These are phyloP conservation scores for Oxycera nigricornis DNA, from an alignment of 2,888 invertebrate genomes.

Conservation along the genomic window DNA sequence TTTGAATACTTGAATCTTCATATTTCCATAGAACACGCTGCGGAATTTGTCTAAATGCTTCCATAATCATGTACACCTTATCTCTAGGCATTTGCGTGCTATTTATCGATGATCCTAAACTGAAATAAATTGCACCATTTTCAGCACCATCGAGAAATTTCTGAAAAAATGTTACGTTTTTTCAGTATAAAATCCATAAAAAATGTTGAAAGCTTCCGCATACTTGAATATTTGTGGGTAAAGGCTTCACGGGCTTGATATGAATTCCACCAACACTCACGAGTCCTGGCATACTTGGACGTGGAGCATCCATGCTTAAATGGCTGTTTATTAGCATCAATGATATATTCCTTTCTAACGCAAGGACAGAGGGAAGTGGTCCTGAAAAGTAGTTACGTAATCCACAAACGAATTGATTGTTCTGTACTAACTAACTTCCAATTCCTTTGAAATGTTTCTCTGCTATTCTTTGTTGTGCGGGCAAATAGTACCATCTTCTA, in stretches of 20 bases:
- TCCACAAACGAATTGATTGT: not conserved
- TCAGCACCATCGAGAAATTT: constrained; percentile 60
- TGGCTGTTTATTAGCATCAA: constrained; percentile 65
- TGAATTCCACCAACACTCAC: constrained; percentile 60
- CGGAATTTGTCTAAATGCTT: constrained; percentile 62
- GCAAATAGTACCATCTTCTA: constrained; percentile 58
- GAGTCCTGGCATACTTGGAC: constrained; percentile 61
- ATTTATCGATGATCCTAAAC: constrained; percentile 63
- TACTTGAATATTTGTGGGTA: constrained; percentile 56
- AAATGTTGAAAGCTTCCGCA: not conserved
- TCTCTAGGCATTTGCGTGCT: constrained; percentile 61
- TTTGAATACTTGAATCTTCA: constrained; percentile 60
- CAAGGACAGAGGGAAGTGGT: constrained; percentile 59
- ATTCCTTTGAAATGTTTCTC: constrained; percentile 55
- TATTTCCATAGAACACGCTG: constrained; percentile 65
- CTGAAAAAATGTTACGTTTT: constrained; percentile 45
- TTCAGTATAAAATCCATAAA: not conserved
- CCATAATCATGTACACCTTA: constrained; percentile 57
- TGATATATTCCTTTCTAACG: constrained; percentile 63
- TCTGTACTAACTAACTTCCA: constrained; percentile 49
- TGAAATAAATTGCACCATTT: constrained; percentile 63
- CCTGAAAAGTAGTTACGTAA: constrained; percentile 47
- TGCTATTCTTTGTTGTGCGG: constrained; percentile 58
- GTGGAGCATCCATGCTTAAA: constrained; percentile 62
- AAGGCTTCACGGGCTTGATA: constrained; percentile 54